Evolutionary conservation across 2,797 vertebrate species (phyloP).

Genomic region (Thripadectes ignobilis): DNA sequence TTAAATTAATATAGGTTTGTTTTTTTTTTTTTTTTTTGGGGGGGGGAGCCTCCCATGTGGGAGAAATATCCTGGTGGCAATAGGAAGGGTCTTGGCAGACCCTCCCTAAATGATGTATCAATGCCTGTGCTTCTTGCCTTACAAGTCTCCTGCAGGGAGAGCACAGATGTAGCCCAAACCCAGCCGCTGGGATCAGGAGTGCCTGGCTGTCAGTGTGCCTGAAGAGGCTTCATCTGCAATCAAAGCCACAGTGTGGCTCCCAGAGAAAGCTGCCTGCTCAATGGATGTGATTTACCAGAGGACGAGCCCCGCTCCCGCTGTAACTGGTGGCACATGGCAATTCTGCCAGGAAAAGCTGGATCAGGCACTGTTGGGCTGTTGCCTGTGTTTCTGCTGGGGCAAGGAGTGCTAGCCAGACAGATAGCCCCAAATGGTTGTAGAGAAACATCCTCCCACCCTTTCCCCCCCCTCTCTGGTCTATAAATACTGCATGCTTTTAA

Average conservation of each 20-base stretch:
- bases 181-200: accelerated
- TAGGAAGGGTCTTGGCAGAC: not conserved
- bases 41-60: not conserved
- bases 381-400: not conserved
- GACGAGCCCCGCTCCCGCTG: accelerated
- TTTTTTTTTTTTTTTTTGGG: not conserved
- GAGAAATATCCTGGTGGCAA: not conserved
- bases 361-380: not conserved
- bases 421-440: not conserved
- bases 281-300: not conserved
- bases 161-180: not conserved
- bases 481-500: not conserved
- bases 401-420: not conserved
- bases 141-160: not conserved
- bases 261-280: not conserved
- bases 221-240: conserved; percentile 20
- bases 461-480: accelerated
- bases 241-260: conserved; percentile 12
- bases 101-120: not conserved
- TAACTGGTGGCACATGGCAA: not conserved
- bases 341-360: not conserved
- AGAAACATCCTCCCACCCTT: not conserved
- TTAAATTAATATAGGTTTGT: not conserved
- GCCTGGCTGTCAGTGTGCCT: not conserved
- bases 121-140: not conserved